Percentiles rank a stretch among this genome's conserved stretches.
phyloP scores from a whole-genome alignment of 2,888 invertebrate species.

The Himalopsyche japonica region DNA sequence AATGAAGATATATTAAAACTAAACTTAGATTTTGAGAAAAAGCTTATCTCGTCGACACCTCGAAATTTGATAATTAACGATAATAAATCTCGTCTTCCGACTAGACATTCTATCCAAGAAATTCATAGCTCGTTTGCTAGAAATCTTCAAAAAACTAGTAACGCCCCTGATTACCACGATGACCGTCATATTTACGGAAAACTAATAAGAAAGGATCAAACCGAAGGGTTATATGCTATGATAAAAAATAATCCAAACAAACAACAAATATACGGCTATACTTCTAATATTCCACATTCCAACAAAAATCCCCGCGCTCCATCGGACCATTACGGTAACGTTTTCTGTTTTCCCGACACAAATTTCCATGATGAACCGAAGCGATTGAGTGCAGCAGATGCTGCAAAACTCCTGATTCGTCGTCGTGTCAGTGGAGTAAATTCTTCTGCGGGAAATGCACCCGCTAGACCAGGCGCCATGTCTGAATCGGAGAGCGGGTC shows the following conservation, averaged over 20 bases:
- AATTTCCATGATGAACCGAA: slow-evolving; percentile 18
- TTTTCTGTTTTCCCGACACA: slow-evolving; percentile 45
- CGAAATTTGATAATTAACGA: neutral
- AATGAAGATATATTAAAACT: neutral
- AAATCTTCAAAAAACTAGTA: neutral
- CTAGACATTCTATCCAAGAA: neutral
- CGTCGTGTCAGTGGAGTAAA: slow-evolving; percentile 44
- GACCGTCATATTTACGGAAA: slow-evolving; percentile 20
- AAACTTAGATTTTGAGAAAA: neutral
- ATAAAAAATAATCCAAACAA: slow-evolving; percentile 49
- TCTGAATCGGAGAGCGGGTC: slow-evolving; percentile 73
- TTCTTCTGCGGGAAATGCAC: neutral
- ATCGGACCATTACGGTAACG: slow-evolving; percentile 41
- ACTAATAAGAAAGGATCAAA: neutral
- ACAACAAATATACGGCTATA: slow-evolving; percentile 37
- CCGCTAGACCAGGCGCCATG: slow-evolving; percentile 45
- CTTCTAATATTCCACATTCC: neutral
- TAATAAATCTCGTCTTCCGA: neutral
- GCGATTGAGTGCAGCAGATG: slow-evolving; percentile 24
- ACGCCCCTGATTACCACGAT: neutral
- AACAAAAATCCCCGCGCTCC: neutral
- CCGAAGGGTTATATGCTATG: slow-evolving; percentile 5
- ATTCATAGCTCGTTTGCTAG: neutral
- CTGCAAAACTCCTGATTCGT: slow-evolving; percentile 31
- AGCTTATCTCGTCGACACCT: neutral